Conservation (phyloP, 2,113 vertebrate species). For the Nerophis lumbriciformis region DNA sequence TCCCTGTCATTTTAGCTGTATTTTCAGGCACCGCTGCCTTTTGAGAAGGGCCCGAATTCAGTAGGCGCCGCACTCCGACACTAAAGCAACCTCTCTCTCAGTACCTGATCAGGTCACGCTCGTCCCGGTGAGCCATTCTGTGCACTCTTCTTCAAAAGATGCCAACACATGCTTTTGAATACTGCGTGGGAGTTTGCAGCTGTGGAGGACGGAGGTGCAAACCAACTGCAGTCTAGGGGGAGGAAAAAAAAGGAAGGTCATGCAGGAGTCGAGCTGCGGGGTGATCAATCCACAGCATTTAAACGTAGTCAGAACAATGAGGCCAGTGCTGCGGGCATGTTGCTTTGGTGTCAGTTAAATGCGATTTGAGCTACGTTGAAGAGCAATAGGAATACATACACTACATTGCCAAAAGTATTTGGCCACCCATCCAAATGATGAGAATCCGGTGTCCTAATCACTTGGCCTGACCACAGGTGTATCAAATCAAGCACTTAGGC, state of each 20-base stretch:
- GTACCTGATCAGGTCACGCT: conserved; percentile 15
- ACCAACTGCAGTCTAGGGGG: conserved; percentile 27
- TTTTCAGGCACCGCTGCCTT: no score
- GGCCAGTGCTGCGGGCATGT: background rate
- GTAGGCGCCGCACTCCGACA: conserved; percentile 9
- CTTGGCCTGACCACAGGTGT: no score
- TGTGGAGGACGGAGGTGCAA: conserved; percentile 38
- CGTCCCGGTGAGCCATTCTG: conserved; percentile 9
- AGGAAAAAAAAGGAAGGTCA: conserved; percentile 33
- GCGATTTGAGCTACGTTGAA: background rate
- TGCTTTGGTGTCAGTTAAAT: background rate
- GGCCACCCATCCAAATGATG: no score
- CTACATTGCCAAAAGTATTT: no score
- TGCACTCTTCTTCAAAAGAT: conserved; percentile 10
- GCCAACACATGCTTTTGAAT: conserved; percentile 18
- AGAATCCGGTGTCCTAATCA: no score
- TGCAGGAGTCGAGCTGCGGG: conserved; percentile 54
- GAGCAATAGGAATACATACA: background rate
- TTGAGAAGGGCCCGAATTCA: background rate
- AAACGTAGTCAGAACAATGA: conserved; percentile 11
- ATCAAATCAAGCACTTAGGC: no score
- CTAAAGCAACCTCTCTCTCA: background rate
- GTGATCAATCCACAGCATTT: conserved; percentile 31
- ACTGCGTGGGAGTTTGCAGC: conserved; percentile 37
- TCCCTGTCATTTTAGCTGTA: no score